phyloP scores from a whole-genome alignment of 2,888 invertebrate genomes.

The Tetropium fuscum region DNA sequence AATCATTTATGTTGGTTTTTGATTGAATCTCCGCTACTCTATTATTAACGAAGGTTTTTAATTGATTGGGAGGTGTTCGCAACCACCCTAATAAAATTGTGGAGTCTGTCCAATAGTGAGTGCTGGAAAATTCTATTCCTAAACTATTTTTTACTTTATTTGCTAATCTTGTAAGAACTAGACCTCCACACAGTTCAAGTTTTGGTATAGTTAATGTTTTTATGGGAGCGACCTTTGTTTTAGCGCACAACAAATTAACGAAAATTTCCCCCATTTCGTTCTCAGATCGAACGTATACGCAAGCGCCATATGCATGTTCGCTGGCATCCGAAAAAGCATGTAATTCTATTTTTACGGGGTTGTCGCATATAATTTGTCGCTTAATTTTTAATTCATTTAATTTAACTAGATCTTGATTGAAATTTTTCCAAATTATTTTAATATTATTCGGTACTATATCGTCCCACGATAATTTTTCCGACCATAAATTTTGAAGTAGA shows the following conservation, averaged over 20 bases:
- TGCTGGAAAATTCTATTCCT: neutral
- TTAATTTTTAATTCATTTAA: neutral
- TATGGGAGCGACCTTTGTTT: neutral
- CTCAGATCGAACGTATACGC: neutral
- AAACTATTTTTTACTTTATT: neutral
- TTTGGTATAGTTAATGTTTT: neutral
- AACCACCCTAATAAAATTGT: neutral
- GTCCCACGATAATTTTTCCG: neutral
- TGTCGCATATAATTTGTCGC: neutral
- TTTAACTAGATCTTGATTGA: neutral
- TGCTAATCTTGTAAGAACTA: neutral
- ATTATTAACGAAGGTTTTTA: conserved; percentile 27
- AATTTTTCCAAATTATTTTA: neutral
- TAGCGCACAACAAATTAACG: neutral
- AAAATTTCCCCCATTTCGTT: neutral
- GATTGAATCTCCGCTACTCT: conserved; percentile 23
- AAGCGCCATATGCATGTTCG: neutral
- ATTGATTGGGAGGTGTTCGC: conserved; percentile 12
- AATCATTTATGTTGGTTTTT: conserved; percentile 10
- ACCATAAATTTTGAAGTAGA: neutral
- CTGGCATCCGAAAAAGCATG: neutral
- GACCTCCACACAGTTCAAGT: too few species aligned
- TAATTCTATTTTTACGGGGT: neutral
- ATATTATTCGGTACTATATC: neutral
- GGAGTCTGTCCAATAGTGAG: neutral